Evolutionary conservation across 2,113 vertebrate genomes (phyloP), one percentile per base, ranked within the genome.

Genomic region (Onychostruthus taczanowskii): DNA sequence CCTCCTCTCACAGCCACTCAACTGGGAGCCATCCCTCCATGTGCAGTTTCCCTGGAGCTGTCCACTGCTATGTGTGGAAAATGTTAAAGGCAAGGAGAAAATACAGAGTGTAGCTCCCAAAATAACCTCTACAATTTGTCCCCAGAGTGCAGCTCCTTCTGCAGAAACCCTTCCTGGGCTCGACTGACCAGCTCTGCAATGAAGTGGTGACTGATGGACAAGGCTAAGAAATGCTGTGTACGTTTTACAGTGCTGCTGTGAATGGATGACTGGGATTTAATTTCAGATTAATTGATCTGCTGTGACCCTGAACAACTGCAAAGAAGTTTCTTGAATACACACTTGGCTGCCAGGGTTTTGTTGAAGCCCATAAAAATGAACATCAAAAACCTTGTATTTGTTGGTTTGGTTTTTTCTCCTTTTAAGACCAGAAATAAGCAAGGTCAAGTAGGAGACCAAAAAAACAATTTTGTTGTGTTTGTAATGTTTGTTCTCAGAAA

Each of bases 171-270:
- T 31, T 61, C 47, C 44, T 55, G n/a, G 17, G 4, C 68, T 52
- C 0, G 0, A 13, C 15, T 43, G 31, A 44, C 52, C 63, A 68
- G 3, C 17, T 59, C 43, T 69, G 28, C 35, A 55, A 22, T 16
- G 47, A 43, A 43, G 49, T 6, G 19, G 11, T 47, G 62, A 11
- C 63, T 86, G 39, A n/a, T 0, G 10, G 52, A 53, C 16, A 84
- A 76, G 19, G 52, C 16, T n/a, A 41, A 73, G 46, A 47, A 58
- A 49, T 24, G 41, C 9, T 68, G n/a, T 26, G 27, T 46, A 23
- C 5, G 5, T 47, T 87, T 80, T 41, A 52, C 1, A 1, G 5
- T 22, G 19, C 16, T 89, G 19, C 9, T 55, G 15, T 61, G 61
- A 55, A 74, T 66, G 21, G 22, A 24, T 83, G 46, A 10, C 47